A percentile compares a stretch with the other conserved stretches of the same genome.
phyloP scores from a whole-genome alignment of 64 coral and sea anemone genomes.

The Exaiptasia diaphana region DNA sequence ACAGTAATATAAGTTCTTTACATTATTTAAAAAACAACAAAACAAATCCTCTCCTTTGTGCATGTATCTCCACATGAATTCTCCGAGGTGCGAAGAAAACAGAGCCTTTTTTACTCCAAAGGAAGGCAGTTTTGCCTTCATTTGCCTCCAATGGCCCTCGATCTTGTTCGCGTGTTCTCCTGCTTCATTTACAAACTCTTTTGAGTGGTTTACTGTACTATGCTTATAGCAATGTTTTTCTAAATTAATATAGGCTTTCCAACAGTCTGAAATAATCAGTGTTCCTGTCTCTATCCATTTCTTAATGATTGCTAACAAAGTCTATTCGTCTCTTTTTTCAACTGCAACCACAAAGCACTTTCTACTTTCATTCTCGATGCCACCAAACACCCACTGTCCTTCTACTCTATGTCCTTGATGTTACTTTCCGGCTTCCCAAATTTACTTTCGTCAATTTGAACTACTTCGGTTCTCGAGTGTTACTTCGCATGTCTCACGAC shows the following conservation, averaged over 20 bases:
- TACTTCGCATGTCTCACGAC: conserved; percentile 22
- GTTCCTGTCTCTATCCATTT: neutral
- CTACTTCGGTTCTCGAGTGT: neutral
- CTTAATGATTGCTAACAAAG: neutral
- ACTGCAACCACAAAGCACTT: conserved; percentile 44
- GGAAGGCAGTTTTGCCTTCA: conserved; percentile 7
- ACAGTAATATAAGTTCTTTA: neutral
- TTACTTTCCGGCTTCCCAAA: conserved; percentile 12
- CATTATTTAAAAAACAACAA: neutral
- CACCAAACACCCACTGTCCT: conserved; percentile 18
- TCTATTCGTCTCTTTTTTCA: conserved; percentile 7
- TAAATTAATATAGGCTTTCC: conserved; percentile 3
- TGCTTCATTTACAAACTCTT: conserved; percentile 36
- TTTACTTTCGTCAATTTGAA: neutral
- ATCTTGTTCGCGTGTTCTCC: conserved; percentile 38
- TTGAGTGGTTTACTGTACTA: neutral
- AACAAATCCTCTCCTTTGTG: neutral
- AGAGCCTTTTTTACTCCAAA: conserved; percentile 21
- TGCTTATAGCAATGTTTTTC: neutral
- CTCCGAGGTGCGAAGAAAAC: conserved; percentile 20
- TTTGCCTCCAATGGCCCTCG: conserved; percentile 40
- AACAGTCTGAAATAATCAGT: conserved; percentile 20
- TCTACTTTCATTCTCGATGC: neutral
- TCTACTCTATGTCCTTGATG: neutral
- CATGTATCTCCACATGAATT: conserved; percentile 23